These are phyloP conservation scores for Anthonomus grandis DNA, from an alignment of 1,140 invertebrate species.

Conservation along the genomic window DNA sequence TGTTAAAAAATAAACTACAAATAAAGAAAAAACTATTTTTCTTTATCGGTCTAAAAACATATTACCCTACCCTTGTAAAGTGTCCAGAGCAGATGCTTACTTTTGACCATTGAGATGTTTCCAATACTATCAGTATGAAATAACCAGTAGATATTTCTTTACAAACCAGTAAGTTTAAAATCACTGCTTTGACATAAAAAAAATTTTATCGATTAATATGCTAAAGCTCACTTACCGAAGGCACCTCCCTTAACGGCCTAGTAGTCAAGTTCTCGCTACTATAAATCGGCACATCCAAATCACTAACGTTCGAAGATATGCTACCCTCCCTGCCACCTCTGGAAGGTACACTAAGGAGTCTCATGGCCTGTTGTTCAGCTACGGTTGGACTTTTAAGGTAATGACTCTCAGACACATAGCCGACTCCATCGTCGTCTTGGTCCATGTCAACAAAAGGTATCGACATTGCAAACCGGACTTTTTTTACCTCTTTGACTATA, in stretches of 20 bases:
- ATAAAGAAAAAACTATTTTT: too few species aligned
- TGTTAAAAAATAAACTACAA: too few species aligned
- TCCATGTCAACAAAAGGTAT: constrained; percentile 47
- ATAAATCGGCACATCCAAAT: constrained; percentile 59
- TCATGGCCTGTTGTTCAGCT: constrained; percentile 46
- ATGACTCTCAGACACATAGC: constrained; percentile 58
- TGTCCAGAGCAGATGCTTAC: too few species aligned
- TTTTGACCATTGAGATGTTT: too few species aligned
- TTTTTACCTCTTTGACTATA: constrained; percentile 20
- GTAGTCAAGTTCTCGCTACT: constrained; percentile 42
- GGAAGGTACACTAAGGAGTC: constrained; percentile 51
- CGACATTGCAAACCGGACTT: constrained; percentile 28
- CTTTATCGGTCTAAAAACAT: too few species aligned
- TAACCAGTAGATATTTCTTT: too few species aligned
- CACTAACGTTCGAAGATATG: constrained; percentile 57
- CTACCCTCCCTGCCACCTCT: constrained; percentile 50
- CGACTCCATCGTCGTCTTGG: constrained; percentile 55
- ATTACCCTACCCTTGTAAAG: too few species aligned
- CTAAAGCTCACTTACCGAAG: constrained; percentile 39
- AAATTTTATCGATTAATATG: too few species aligned
- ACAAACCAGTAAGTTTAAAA: too few species aligned
- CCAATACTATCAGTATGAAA: too few species aligned
- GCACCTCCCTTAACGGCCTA: constrained; percentile 28
- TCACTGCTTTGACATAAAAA: too few species aligned
- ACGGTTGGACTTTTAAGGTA: constrained; percentile 52